Base-by-base conservation (phyloP, 2,888 invertebrate species). In the Sicus ferrugineus region DNA sequence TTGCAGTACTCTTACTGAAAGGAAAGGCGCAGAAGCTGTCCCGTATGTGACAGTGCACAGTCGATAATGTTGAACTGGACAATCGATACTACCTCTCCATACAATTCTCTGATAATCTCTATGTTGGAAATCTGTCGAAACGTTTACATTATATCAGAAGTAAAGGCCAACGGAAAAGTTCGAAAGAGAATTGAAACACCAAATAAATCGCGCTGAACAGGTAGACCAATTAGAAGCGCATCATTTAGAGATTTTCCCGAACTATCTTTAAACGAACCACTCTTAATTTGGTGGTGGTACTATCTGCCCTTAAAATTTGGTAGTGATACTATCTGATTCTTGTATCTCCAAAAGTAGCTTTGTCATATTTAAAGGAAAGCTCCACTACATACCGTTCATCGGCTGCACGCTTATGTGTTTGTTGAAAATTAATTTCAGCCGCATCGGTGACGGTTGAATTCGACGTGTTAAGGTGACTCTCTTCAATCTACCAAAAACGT, bases 401-500 rank as follows among this genome's bases (percentile, higher is more conserved):
- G 50, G 11, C 50, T 21, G 50, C 21, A 23, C 50, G 50, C 19
- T 11, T 21, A 23, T 54, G 54, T 54, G 54, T 54, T 23, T 16
- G 26, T 54, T 54, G 54, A 54, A 54, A 54, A 16, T 28, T 9
- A 28, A 54, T 54, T 54, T 54, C 54, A 54, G 54, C 54, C 7
- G 54, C 28, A 54, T 54, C 54, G 28, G 26, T 28, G 11, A 2
- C 23, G 16, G 28, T 2, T 54, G 28, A 23, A 54, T 54, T 28
- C 14, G 26, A 28, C 14, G 54, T 54, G 16, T 54, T 54, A 11
- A 54, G 28, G 26, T 54, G 6, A 16, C 28, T 28, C 14, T 54
- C 65, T n/a, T 65, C 65, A 23, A 65, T 31, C n/a, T 54, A 31
- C 65, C 54, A 65, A 65, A 65, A 65, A 9, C 26, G 34, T 54